Percentiles rank a stretch among this genome's conserved stretches.
These are phyloP conservation scores for Pelodiscus sinensis DNA, from an alignment of 2,113 vertebrate species.

Conservation along the genomic window DNA sequence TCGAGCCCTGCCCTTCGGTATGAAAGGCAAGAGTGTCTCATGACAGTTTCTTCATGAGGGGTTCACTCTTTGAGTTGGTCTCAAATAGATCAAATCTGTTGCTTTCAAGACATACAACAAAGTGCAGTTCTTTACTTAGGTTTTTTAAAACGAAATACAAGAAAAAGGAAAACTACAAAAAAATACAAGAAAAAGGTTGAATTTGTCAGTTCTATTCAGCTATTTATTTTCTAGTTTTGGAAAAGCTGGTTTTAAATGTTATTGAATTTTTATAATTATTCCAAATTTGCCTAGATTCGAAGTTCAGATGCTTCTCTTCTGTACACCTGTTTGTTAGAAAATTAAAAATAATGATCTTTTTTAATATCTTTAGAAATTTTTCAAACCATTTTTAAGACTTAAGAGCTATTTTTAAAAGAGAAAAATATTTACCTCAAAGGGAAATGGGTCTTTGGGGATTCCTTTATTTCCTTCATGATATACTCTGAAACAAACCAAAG, in stretches of 20 bases:
- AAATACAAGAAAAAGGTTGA: too few relatives aligned
- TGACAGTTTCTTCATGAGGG: not conserved
- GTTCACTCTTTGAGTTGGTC: not conserved
- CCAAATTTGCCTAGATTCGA: fast-evolving
- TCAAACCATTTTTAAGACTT: fast-evolving
- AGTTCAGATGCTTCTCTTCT: not conserved
- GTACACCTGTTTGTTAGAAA: not conserved
- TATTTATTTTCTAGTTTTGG: not conserved
- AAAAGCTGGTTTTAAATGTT: not conserved
- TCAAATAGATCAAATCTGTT: not conserved
- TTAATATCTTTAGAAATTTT: not conserved
- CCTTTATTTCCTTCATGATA: conserved; percentile 65
- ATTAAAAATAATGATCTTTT: not conserved
- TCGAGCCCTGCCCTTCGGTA: too few relatives aligned
- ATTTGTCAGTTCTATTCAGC: not conserved
- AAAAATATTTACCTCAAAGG: conserved; percentile 78
- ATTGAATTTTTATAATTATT: not conserved
- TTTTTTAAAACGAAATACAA: not conserved
- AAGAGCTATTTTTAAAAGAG: not conserved
- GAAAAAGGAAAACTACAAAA: too few relatives aligned
- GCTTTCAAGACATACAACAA: not conserved
- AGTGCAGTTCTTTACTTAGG: not conserved
- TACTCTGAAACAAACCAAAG: conserved; percentile 75
- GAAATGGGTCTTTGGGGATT: not conserved
- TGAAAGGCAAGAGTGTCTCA: not conserved